Base-by-base conservation (phyloP, 35 echinoderm and acorn worm genomes). In the Hemicentrotus pulcherrimus region DNA sequence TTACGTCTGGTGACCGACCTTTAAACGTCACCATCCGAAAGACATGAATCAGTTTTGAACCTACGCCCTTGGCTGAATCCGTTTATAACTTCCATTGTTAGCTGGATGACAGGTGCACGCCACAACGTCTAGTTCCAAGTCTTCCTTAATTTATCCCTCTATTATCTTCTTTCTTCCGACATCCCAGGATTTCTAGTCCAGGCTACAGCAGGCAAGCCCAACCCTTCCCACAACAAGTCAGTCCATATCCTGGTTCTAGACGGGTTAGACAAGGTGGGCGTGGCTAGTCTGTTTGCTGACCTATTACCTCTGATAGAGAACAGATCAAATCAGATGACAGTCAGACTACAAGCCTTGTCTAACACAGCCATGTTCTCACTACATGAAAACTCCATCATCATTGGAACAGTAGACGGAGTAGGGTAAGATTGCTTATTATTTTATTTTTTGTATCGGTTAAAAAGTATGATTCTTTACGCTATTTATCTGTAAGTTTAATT, bases 281-380 rank as follows among this genome's bases (percentile, higher is more conserved):
- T 97, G 94, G 58, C 98, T 47, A 95, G 92, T 12, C 95, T 99
- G n/a, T 97, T 99, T 94, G 97, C 95, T 50, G 96, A 99, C 47
- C 92, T 99, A 4, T 88, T 99, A 18, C 94, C 96, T 9, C 92
- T 94, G 31, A 47, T 97, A 59, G 98, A 99, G 96, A 94, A 94
- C 19, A 88, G 96, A 91, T 78, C 85, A 48, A 90, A 96, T 45
- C 96, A 96, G 32, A 91, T 85, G 33, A 61, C 96, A 16, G 85
- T 96, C 91, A 89, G 94, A 48, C 60, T 99, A 52, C 94, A 94
- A 24, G 88, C 96, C 91, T 91, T 94, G 91, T 94, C 86, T 61
- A 70, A 91, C 14, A 94, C 46, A 78, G 95, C 88, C 18, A 55
- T 46, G 45, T 98, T 96, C 91, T 92, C 94, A 30, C 94, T 98